These are phyloP conservation scores for Ichneumon xanthorius DNA, from an alignment of 2,888 invertebrate genomes.

Conservation along the genomic window DNA sequence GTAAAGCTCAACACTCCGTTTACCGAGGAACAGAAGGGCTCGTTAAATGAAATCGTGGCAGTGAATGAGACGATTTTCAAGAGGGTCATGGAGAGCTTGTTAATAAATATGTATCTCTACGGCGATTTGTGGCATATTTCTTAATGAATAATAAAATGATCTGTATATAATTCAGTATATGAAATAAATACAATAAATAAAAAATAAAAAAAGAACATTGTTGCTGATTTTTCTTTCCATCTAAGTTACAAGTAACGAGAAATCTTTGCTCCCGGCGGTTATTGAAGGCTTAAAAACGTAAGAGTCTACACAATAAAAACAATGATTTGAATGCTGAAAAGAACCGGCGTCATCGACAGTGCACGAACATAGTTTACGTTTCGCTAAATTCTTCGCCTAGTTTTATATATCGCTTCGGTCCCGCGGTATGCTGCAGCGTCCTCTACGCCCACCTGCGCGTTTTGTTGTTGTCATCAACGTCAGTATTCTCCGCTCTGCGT, in stretches of 20 bases:
- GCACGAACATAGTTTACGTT: too few relatives aligned
- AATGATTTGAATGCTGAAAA: too few relatives aligned
- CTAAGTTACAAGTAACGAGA: too few relatives aligned
- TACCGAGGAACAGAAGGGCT: slow-evolving; percentile 71
- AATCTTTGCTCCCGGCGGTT: too few relatives aligned
- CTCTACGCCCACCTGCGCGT: slow-evolving; percentile 23
- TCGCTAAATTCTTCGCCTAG: neutral
- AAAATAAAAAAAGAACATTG: neutral
- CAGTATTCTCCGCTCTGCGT: slow-evolving; percentile 3
- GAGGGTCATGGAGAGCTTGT: slow-evolving; percentile 73
- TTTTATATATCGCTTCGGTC: neutral
- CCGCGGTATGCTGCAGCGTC: slow-evolving; percentile 22
- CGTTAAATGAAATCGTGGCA: slow-evolving; percentile 75
- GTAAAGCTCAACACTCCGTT: slow-evolving; percentile 73
- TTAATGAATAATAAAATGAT: slow-evolving; percentile 11
- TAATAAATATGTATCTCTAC: slow-evolving; percentile 68
- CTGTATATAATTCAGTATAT: neutral
- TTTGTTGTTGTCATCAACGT: slow-evolving; percentile 45
- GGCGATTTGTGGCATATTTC: slow-evolving; percentile 64
- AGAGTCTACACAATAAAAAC: too few relatives aligned
- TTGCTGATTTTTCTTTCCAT: too few relatives aligned
- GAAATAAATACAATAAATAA: neutral
- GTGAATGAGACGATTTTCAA: slow-evolving; percentile 77
- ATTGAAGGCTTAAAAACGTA: too few relatives aligned
- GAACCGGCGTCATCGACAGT: too few relatives aligned